Evolutionary conservation across 2,888 invertebrate genomes (phyloP).

Genomic region (Pteria penguin): DNA sequence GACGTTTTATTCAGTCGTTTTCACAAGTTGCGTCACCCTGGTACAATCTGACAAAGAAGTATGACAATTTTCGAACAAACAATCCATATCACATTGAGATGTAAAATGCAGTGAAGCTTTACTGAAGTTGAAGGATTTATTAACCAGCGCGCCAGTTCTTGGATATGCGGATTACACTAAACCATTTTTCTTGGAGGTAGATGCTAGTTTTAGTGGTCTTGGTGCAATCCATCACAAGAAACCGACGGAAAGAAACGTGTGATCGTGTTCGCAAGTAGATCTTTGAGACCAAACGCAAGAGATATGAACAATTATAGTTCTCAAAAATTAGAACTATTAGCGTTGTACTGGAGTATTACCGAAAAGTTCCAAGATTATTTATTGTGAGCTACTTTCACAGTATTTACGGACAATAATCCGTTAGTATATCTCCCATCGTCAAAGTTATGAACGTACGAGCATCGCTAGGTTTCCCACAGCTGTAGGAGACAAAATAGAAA

Average conservation of each 20-base stretch:
- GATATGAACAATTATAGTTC: conserved; percentile 44
- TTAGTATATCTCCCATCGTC: conserved; percentile 45
- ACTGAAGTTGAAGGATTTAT: conserved; percentile 38
- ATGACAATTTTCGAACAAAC: no score
- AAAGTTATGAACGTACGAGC: conserved; percentile 53
- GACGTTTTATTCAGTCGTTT: no score
- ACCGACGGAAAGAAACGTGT: conserved; percentile 35
- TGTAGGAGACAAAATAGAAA: no score
- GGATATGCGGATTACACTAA: conserved; percentile 49
- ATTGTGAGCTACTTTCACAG: background rate
- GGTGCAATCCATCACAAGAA: conserved; percentile 46
- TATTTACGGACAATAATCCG: conserved; percentile 54
- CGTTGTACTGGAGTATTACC: conserved; percentile 37
- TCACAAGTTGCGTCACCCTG: no score
- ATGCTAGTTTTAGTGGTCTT: conserved; percentile 46
- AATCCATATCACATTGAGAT: no score
- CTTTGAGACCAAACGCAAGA: conserved; percentile 43
- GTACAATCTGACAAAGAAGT: no score
- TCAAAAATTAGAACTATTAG: conserved; percentile 23
- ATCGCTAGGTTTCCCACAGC: conserved; percentile 49
- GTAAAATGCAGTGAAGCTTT: conserved; percentile 43
- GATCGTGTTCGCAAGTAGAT: conserved; percentile 46
- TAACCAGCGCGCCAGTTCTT: conserved; percentile 42
- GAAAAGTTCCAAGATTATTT: conserved; percentile 40
- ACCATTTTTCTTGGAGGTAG: conserved; percentile 50